Conservation (phyloP, 2,113 vertebrate genomes). For the Siphamia tubifer region DNA sequence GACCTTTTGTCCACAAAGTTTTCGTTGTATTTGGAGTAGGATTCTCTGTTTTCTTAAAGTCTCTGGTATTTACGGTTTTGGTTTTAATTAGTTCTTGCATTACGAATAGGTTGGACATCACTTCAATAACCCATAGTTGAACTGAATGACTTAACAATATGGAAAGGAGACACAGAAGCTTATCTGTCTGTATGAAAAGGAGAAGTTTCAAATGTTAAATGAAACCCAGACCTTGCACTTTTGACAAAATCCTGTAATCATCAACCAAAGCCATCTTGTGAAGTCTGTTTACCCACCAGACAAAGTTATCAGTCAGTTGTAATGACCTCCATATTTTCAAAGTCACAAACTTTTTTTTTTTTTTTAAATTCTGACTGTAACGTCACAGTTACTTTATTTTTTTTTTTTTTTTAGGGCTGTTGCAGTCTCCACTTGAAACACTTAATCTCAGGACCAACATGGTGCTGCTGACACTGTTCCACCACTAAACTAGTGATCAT, state of each 20-base stretch:
- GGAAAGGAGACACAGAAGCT: neutral
- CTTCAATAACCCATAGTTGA: neutral
- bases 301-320: neutral
- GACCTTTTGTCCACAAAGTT: neutral
- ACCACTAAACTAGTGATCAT: conserved; percentile 34
- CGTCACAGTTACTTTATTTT: neutral
- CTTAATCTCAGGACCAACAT: conserved; percentile 44
- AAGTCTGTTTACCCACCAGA: neutral
- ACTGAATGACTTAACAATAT: neutral
- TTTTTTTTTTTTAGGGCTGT: neutral
- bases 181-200: neutral
- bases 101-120: neutral
- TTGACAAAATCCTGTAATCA: neutral
- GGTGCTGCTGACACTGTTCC: conserved; percentile 50
- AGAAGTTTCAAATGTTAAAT: neutral
- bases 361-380: neutral
- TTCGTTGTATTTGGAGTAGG: neutral
- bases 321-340: neutral
- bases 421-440: conserved; percentile 23
- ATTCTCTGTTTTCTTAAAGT: neutral
- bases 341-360: neutral
- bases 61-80: neutral
- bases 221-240: neutral
- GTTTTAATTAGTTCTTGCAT: neutral
- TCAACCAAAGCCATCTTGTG: neutral